Base-by-base conservation (phyloP, 2,888 invertebrate genomes). In the Diabrotica balteata region DNA sequence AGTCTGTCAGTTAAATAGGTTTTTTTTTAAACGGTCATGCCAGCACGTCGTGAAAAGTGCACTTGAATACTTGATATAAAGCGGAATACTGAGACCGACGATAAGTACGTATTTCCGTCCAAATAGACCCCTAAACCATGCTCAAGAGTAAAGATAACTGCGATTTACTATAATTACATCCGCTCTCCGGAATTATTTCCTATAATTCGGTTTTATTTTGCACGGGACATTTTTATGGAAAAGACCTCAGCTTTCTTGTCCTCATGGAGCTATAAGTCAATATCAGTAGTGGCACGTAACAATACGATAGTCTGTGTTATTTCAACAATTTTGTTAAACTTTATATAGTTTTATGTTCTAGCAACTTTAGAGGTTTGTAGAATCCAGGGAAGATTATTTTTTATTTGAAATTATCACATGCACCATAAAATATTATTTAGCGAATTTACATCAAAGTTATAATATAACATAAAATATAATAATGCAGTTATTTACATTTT, bases 121-220 rank as follows among this genome's bases (percentile, higher is more conserved):
- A 61, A 61, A 61, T 45, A 52, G 61, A 61, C 51, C 61, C 52
- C 52, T 61, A 61, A 61, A 61, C 52, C 52, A 61, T 61, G 61
- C 44, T 61, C 52, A 61, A 52, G 61, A 61, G 61, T 61, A 17
- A 51, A 61, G 61, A 61, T 61, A 61, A 61, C 61, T 51, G 61
- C 61, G 61, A 61, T 61, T 61, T 61, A 61, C 61, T 52, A 61
- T 61, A 61, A 61, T 61, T 61, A 52, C 61, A 61, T 61, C 61
- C 44, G 61, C 52, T 32, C 5, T 51, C 61, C 61, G 52, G 51
- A 61, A 61, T 52, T 61, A 61, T 52, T 52, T 45, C 11, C 52
- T 44, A 61, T 52, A 52, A 43, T 61, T 61, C 47, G 52, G 52
- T 52, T 61, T 59, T 51, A 51, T 52, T 61, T 61, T 52, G 61